A percentile compares a stretch with the other conserved stretches of the same genome.
phyloP scores from a whole-genome alignment of 2,888 invertebrate species.

The Clostera curtula region DNA sequence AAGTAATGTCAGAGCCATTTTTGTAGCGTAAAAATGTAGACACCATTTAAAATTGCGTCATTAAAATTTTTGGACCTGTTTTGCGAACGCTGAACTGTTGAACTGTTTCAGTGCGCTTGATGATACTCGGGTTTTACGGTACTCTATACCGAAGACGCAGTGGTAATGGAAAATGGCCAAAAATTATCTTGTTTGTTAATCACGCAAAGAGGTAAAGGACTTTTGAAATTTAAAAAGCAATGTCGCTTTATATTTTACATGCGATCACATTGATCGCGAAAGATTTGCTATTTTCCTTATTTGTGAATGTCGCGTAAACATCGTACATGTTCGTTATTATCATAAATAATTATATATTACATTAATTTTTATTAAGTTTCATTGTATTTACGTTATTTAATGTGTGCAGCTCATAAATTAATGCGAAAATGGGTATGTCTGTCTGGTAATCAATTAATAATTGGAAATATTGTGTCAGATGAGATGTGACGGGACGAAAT shows the following conservation, averaged over 20 bases:
- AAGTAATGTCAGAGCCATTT: slow-evolving; percentile 45
- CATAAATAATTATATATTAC: slow-evolving; percentile 1
- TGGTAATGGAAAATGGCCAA: slow-evolving; percentile 20
- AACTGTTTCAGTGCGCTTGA: slow-evolving; percentile 23
- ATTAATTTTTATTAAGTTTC: too few species aligned
- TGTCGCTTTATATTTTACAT: slow-evolving; percentile 29
- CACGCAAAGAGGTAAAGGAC: slow-evolving; percentile 49
- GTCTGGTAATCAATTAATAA: too few species aligned
- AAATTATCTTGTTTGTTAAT: slow-evolving; percentile 31
- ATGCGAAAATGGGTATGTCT: too few species aligned
- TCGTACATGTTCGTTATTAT: slow-evolving; percentile 9
- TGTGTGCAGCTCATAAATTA: too few species aligned
- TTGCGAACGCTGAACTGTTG: slow-evolving; percentile 39
- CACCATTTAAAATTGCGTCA: slow-evolving; percentile 45
- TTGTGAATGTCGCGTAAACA: slow-evolving; percentile 22
- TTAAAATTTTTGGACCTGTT: slow-evolving; percentile 43
- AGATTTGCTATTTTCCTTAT: slow-evolving; percentile 26
- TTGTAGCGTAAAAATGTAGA: slow-evolving; percentile 46
- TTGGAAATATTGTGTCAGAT: too few species aligned
- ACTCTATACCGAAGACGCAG: slow-evolving; percentile 20
- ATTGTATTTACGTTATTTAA: too few species aligned
- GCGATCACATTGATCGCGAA: slow-evolving; percentile 16
- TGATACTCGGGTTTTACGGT: slow-evolving; percentile 13
- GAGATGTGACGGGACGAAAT: too few species aligned
- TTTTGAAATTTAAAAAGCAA: slow-evolving; percentile 20